Conservation (phyloP, 2,113 vertebrate genomes). For the Talpa occidentalis region DNA sequence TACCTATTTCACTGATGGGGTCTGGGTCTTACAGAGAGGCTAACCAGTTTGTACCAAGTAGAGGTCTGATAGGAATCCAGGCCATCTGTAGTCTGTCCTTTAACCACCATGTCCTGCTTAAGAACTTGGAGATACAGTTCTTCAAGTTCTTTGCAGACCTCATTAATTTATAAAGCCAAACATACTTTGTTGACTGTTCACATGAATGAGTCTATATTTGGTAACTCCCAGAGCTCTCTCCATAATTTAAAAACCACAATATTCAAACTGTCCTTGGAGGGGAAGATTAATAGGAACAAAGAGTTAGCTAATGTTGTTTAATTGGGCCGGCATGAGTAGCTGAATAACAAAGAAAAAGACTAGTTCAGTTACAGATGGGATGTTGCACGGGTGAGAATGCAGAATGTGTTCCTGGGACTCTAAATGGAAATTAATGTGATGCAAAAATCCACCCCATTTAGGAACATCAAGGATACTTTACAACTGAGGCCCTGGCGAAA, state of each 20-base stretch:
- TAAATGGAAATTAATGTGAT: not conserved
- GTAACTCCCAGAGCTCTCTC: slow-evolving; percentile 16
- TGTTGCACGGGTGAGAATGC: accelerated
- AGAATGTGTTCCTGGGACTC: not conserved
- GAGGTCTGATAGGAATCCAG: not conserved
- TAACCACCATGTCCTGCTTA: not conserved
- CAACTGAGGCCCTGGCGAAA: not conserved
- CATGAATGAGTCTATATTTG: slow-evolving; percentile 69
- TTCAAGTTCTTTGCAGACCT: slow-evolving; percentile 48
- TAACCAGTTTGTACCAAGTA: not conserved
- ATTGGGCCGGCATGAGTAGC: not conserved
- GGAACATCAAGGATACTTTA: not conserved
- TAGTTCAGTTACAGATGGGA: not conserved
- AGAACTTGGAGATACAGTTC: not conserved
- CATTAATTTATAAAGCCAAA: slow-evolving; percentile 61
- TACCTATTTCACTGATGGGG: not conserved
- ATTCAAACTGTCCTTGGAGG: slow-evolving; percentile 38
- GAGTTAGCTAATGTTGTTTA: slow-evolving; percentile 53
- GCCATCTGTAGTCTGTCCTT: not conserved
- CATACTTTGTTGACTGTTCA: slow-evolving; percentile 62
- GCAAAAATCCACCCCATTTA: accelerated
- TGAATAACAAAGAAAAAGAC: slow-evolving; percentile 19
- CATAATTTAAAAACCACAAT: slow-evolving; percentile 60
- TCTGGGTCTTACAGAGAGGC: not conserved
- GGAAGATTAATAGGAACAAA: slow-evolving; percentile 65